A percentile compares a stretch with the other conserved stretches of the same genome.
Conservation (phyloP, 2,113 vertebrate species). For the Tetrao urogallus region DNA sequence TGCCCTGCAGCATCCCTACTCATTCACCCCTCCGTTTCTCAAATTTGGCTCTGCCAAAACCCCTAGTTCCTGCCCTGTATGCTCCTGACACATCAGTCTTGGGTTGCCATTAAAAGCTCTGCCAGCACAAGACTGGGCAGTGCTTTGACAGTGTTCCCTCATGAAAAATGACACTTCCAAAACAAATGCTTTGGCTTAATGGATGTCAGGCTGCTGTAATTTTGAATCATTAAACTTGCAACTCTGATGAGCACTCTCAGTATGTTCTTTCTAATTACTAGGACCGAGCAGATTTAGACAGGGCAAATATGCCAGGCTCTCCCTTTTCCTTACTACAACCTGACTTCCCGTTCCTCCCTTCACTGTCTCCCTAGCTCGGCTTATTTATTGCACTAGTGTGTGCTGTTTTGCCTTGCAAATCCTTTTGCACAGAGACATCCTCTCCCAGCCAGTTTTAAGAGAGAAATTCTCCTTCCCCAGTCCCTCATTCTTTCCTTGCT, state of each 20-base stretch:
- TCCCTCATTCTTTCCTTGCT: slow-evolving; percentile 32
- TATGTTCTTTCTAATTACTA: slow-evolving; percentile 68
- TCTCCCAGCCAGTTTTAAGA: slow-evolving; percentile 51
- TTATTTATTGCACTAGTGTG: slow-evolving; percentile 34
- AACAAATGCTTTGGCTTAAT: slow-evolving; percentile 48
- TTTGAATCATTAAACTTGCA: slow-evolving; percentile 70
- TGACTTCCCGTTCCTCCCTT: neutral
- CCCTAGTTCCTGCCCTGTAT: neutral
- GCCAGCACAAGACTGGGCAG: neutral
- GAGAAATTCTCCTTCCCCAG: neutral
- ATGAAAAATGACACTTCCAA: slow-evolving; percentile 61
- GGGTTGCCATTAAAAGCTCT: neutral
- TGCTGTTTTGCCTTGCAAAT: slow-evolving; percentile 58
- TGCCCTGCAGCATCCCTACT: neutral
- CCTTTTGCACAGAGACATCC: slow-evolving; percentile 19
- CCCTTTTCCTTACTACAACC: slow-evolving; percentile 7
- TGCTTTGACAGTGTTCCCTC: slow-evolving; percentile 11
- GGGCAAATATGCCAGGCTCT: neutral
- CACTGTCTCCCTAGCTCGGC: neutral
- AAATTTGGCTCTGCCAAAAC: neutral
- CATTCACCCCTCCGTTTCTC: neutral
- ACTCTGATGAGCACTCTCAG: slow-evolving; percentile 52
- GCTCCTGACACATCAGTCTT: neutral
- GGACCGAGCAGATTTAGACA: slow-evolving; percentile 50
- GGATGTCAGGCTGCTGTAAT: slow-evolving; percentile 52